Conservation (phyloP, 1,140 invertebrate genomes). For the Drosophila bipectinata region DNA sequence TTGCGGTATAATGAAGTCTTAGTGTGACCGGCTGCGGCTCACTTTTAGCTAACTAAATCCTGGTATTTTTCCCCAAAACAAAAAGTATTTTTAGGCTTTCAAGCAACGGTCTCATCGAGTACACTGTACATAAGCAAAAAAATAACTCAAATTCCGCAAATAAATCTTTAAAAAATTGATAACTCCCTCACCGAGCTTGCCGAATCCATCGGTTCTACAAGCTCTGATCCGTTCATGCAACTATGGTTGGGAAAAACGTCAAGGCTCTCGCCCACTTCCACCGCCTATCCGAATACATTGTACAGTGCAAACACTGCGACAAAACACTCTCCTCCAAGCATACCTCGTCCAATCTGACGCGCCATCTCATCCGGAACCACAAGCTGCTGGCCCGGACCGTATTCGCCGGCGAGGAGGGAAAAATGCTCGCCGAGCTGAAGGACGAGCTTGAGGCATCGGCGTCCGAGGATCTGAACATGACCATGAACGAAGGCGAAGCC, state of each 20-base stretch:
- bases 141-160: constrained; percentile 12
- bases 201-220: constrained; percentile 8
- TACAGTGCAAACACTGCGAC: constrained; percentile 76
- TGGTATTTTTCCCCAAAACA: not conserved
- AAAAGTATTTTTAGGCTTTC: not conserved
- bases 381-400: constrained; percentile 60
- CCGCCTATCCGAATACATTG: constrained; percentile 68
- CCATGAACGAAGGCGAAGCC: constrained; percentile 44
- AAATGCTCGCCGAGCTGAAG: constrained; percentile 65
- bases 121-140: constrained; percentile 18
- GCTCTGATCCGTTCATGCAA: constrained; percentile 19
- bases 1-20: too few species aligned
- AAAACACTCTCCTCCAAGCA: constrained; percentile 74
- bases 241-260: constrained; percentile 70
- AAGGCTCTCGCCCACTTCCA: constrained; percentile 71
- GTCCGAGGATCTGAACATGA: constrained; percentile 55
- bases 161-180: constrained; percentile 11
- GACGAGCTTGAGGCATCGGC: constrained; percentile 62
- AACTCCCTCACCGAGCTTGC: not conserved
- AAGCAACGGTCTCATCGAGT: not conserved
- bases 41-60: not conserved
- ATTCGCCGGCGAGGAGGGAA: constrained; percentile 66
- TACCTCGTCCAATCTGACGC: constrained; percentile 70
- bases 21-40: too few species aligned
- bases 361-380: constrained; percentile 70